Base-by-base conservation (phyloP, 2,113 vertebrate species). In the Neogobius melanostomus region DNA sequence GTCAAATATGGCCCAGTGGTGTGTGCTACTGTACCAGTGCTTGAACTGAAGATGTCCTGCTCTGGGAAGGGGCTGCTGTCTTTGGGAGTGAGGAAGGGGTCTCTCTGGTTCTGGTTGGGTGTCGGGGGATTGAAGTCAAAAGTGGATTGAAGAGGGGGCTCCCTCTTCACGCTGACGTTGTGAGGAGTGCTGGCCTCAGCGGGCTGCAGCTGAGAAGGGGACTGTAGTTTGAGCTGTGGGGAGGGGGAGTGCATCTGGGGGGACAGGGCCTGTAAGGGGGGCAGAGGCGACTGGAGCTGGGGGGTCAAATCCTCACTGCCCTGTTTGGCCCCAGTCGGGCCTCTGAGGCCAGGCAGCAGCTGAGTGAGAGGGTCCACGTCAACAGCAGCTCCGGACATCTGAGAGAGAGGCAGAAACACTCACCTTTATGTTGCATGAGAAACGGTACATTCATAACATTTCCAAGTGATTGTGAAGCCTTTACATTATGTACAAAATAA, bases 351-450 rank as follows among this genome's bases (percentile, higher is more conserved):
- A n/a, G 95, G 95, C 68, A 96, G 86, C 74, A 96, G 90, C 88
- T 96, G 94, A 84, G 89, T 91, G 71, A 95, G 90, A 80, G 95
- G 91, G 68, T 96, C 95, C 76, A 93, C 86, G 77, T 97, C 95
- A 7, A 92, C 91, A 67, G 82, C 62, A 42, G 81, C 81, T 91
- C 92, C 90, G 6, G 82, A 87, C 67, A 90, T 90, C 92, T 93
- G 77, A 69, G 71, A 68, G 57, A 7, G 8, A 57, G 68, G 4
- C 3, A 36, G 28, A 36, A 36, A 36, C 28, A 36, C 28, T 36
- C 28, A 36, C 28, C 28, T 36, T 36, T 36, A 36, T 36, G 28
- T 36, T 36, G 28, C 28, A 36, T 36, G 28, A 36, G 28, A 36
- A 36, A 36, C 28, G 2, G 15, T 51, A 14, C 12, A 51, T 51